These are phyloP conservation scores for Tetheella fluctuosa DNA, from an alignment of 2,888 invertebrate species.

Conservation along the genomic window DNA sequence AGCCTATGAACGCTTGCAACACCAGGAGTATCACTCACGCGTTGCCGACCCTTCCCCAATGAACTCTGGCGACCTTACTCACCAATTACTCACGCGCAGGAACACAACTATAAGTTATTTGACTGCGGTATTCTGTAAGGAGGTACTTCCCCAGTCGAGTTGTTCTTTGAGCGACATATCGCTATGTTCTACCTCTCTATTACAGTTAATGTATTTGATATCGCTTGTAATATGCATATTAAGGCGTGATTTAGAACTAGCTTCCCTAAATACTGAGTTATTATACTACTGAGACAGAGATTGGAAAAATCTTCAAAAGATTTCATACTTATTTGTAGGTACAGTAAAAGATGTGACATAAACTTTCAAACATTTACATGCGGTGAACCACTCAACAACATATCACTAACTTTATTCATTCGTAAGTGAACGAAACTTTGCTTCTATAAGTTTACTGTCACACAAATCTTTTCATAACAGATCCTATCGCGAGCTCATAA, in stretches of 20 bases:
- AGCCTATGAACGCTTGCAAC: too few relatives aligned
- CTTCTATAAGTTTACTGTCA: neutral
- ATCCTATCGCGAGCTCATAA: neutral
- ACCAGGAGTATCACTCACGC: too few relatives aligned
- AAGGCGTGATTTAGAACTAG: neutral
- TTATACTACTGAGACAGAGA: neutral
- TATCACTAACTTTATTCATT: neutral
- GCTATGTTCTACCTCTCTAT: too few relatives aligned
- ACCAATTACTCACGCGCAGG: too few relatives aligned
- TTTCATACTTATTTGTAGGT: neutral
- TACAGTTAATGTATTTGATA: too few relatives aligned
- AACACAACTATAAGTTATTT: too few relatives aligned
- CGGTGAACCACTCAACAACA: conserved; percentile 1
- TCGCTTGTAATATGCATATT: too few relatives aligned
- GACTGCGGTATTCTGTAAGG: too few relatives aligned
- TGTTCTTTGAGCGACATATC: too few relatives aligned
- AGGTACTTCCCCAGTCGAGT: too few relatives aligned
- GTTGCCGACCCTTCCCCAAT: too few relatives aligned
- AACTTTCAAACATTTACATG: conserved; percentile 2
- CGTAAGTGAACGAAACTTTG: conserved; percentile 1
- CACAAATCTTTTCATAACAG: conserved; percentile 1
- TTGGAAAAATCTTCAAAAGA: neutral
- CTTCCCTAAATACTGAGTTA: neutral
- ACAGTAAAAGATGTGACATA: neutral
- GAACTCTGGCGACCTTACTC: too few relatives aligned